These are phyloP conservation scores for Actinia tenebrosa DNA, from an alignment of 64 coral and sea anemone species.

Conservation along the genomic window DNA sequence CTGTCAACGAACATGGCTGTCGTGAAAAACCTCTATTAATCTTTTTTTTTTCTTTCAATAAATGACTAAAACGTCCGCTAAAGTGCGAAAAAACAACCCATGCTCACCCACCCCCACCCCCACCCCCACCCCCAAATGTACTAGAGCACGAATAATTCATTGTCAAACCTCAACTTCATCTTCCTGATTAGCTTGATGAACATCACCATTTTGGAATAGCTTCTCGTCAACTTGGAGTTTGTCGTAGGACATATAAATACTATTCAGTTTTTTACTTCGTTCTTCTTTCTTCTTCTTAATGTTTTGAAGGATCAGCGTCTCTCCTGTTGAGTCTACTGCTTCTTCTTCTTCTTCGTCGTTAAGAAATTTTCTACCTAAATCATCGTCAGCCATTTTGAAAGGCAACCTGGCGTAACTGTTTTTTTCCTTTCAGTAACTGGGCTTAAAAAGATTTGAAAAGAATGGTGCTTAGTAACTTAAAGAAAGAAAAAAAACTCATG, in stretches of 20 bases:
- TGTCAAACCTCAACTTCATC: neutral
- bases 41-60: too few species aligned
- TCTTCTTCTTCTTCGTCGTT: neutral
- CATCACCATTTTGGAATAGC: neutral
- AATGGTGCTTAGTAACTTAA: too few species aligned
- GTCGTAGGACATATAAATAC: constrained; percentile 25
- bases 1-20: too few species aligned
- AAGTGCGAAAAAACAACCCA: too few species aligned
- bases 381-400: neutral
- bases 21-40: too few species aligned
- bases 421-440: neutral
- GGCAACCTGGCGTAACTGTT: neutral
- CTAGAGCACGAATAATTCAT: neutral
- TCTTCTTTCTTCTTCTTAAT: constrained; percentile 16
- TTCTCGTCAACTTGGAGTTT: neutral
- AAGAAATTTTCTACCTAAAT: neutral
- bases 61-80: too few species aligned
- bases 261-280: neutral
- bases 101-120: too few species aligned
- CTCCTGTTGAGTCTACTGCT: neutral
- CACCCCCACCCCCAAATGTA: too few species aligned
- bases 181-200: neutral
- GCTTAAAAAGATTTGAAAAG: too few species aligned
- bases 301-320: neutral
- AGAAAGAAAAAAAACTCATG: too few species aligned